Conservation (phyloP, 2,888 invertebrate genomes). For the Pandemis cinnamomeana region DNA sequence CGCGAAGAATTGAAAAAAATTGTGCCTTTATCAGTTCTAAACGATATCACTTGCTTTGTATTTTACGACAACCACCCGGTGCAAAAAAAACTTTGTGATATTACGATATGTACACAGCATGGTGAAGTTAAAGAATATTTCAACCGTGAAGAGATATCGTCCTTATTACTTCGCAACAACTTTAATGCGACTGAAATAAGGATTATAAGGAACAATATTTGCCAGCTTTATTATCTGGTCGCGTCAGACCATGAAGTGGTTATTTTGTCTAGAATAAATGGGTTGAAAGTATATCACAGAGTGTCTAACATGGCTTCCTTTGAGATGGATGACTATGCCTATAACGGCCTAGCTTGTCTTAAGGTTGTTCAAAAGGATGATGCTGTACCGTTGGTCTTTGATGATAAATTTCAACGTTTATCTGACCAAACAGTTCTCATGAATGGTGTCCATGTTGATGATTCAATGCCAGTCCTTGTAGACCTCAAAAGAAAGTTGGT, state of each 20-base stretch:
- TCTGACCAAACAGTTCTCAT: conserved; percentile 46
- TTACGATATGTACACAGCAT: conserved; percentile 62
- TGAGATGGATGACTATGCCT: conserved; percentile 57
- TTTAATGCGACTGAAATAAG: conserved; percentile 53
- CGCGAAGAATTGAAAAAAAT: conserved; percentile 56
- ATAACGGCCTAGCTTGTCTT: conserved; percentile 60
- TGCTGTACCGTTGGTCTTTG: conserved; percentile 67
- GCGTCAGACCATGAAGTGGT: conserved; percentile 54
- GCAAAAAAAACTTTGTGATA: conserved; percentile 60
- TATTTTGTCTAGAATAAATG: conserved; percentile 59
- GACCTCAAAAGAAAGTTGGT: conserved; percentile 65
- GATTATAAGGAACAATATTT: conserved; percentile 62
- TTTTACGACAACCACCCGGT: conserved; percentile 72
- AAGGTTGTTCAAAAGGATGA: conserved; percentile 64
- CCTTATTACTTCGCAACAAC: conserved; percentile 50
- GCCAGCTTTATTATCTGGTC: conserved; percentile 67
- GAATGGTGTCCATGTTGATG: conserved; percentile 46
- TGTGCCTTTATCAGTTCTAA: conserved; percentile 60
- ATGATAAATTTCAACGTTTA: conserved; percentile 64
- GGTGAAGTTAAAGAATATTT: conserved; percentile 70
- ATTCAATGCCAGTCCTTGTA: conserved; percentile 55
- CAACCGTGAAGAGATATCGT: conserved; percentile 58
- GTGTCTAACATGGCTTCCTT: conserved; percentile 60
- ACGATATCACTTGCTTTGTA: conserved; percentile 63
- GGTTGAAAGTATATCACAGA: conserved; percentile 52